Base-by-base conservation (phyloP, 2,113 vertebrate genomes). In the Haemorhous mexicanus region DNA sequence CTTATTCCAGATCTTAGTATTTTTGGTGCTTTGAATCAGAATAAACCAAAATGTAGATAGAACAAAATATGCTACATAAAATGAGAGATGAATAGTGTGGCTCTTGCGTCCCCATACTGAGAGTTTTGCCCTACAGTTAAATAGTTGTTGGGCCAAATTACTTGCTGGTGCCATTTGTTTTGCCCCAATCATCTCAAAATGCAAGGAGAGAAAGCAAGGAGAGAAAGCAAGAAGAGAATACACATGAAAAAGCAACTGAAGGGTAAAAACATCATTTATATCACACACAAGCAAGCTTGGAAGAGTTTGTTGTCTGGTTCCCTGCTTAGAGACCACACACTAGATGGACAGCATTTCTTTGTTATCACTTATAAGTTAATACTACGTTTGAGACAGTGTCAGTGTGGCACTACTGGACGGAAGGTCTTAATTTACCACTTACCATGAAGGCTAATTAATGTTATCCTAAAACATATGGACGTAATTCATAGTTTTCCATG, bases 361-460 rank as follows among this genome's bases (percentile, higher is more conserved):
- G 33, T 53, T 49, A 66, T 49, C 49, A 52, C 6, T 46, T 73
- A 1, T 41, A 73, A 94, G 28, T 62, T 77, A 86, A 41, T 62
- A 27, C 11, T 20, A 10, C 1, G 0, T 64, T 83, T 70, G 63
- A 66, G 33, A 49, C 2, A 1, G 37, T 58, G 35, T 27, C 1
- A 6, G 4, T 52, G 22, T 61, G 32, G 19, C 19, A 21, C 32
- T 56, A 56, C 53, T 56, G 37, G 28, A 19, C 27, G 18, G 18
- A 73, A 70, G 18, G 28, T 53, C 20, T 49, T 86, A 32, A 66
- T 70, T 88, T 81, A 14, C 32, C 76, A 61, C 46, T 87, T 77
- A 14, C 27, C 77, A 58, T 55, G 47, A 74, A 58, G 14, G 16
- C 10, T 70, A 62, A 84, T 73, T 61, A 84, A 73, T 13, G 7